Evolutionary conservation across 2,888 invertebrate species (phyloP).

Genomic region (Meiosimyza decipiens): DNA sequence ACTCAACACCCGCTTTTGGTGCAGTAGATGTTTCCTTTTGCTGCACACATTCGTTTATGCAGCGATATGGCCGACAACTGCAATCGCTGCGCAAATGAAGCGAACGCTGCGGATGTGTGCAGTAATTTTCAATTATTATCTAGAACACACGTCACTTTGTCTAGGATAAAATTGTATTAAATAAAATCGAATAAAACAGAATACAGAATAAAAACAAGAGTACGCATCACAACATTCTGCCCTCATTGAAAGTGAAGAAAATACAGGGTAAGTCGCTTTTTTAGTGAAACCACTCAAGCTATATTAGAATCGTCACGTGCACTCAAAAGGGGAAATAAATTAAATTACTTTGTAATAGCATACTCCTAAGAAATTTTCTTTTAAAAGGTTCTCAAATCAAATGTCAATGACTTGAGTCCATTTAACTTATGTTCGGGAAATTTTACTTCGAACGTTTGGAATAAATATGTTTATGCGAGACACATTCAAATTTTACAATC

Average conservation of each 20-base stretch:
- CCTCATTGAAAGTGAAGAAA: background rate
- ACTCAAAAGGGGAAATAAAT: too few species aligned
- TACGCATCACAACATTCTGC: too few species aligned
- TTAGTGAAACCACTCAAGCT: too few species aligned
- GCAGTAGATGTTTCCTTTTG: background rate
- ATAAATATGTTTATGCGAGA: too few species aligned
- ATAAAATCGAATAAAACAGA: background rate
- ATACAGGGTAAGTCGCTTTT: background rate
- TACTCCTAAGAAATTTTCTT: too few species aligned
- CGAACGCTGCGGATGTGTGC: constrained; percentile 26
- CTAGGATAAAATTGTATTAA: constrained; percentile 31
- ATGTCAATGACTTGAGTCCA: too few species aligned
- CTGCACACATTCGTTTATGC: background rate
- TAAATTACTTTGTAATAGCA: too few species aligned
- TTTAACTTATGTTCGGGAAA: too few species aligned
- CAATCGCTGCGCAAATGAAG: constrained; percentile 28
- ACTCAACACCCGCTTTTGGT: background rate
- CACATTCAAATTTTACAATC: too few species aligned
- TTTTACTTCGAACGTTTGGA: too few species aligned
- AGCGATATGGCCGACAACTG: background rate
- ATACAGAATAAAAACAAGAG: background rate
- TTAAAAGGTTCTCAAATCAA: too few species aligned
- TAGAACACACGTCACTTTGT: constrained; percentile 39
- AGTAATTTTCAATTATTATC: constrained; percentile 33
- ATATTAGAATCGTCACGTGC: too few species aligned